Percentiles rank a stretch among this genome's conserved stretches.
Evolutionary conservation across 2,888 invertebrate species (phyloP).

Genomic region (Callinectes sapidus): DNA sequence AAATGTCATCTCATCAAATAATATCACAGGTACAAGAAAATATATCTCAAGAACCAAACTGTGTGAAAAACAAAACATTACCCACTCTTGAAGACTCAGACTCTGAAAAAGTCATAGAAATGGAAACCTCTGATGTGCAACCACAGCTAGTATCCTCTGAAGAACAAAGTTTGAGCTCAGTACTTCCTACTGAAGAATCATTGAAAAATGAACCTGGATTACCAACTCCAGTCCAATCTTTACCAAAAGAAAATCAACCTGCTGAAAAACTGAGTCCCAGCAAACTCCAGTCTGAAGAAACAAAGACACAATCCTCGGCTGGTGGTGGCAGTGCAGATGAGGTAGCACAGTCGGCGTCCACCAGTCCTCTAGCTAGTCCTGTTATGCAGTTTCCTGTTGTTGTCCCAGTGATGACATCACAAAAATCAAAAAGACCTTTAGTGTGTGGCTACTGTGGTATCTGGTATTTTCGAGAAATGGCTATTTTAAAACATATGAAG

Average conservation of each 20-base stretch:
- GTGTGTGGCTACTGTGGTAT: constrained; percentile 63
- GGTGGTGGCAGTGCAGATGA: neutral
- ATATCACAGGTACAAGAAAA: neutral
- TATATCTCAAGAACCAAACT: neutral
- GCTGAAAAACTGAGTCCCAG: neutral
- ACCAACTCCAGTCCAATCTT: no score
- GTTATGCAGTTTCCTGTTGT: constrained; percentile 19
- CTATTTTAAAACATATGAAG: constrained; percentile 60
- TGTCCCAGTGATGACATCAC: neutral
- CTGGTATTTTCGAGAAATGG: constrained; percentile 60
- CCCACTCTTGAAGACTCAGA: neutral
- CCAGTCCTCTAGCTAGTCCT: constrained; percentile 23
- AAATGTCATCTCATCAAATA: neutral
- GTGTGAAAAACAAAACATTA: neutral
- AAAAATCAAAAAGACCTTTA: constrained; percentile 53
- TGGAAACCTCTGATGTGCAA: neutral
- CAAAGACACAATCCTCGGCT: neutral
- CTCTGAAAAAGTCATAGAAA: neutral
- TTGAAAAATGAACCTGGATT: neutral
- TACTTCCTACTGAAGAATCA: neutral
- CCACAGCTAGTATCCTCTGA: neutral
- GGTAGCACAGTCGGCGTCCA: neutral
- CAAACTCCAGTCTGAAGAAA: neutral
- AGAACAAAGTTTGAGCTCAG: neutral
- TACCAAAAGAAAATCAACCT: neutral